Conservation (phyloP, 2,797 vertebrate species). For the Podargus strigoides region DNA sequence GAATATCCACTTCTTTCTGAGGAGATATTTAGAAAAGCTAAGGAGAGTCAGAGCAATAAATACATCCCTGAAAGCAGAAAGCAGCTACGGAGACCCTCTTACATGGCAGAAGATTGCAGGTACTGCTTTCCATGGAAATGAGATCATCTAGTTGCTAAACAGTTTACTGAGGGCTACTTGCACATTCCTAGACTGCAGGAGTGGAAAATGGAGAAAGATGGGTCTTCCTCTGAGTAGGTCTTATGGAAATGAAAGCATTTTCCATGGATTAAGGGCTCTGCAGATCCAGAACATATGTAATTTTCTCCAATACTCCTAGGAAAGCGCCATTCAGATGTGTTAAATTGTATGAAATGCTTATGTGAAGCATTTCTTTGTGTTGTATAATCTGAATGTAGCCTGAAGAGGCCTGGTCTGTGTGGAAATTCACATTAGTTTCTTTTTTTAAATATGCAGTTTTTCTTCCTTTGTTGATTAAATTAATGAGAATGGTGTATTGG, state of each 20-base stretch:
- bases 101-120: background rate
- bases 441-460: background rate
- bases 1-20: background rate
- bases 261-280: slow-evolving; percentile 26
- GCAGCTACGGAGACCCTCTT: background rate
- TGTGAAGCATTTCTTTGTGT: background rate
- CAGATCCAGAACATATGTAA: slow-evolving; percentile 18
- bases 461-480: background rate
- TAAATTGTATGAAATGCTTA: background rate
- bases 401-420: background rate
- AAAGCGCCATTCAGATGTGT: background rate
- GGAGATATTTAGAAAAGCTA: background rate
- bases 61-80: background rate
- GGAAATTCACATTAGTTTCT: background rate
- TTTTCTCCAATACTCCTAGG: background rate
- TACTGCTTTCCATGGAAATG: slow-evolving; percentile 17
- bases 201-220: slow-evolving; percentile 28
- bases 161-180: slow-evolving; percentile 14
- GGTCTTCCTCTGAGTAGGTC: background rate
- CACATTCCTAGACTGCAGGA: background rate
- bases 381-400: background rate
- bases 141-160: slow-evolving; percentile 41
- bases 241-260: slow-evolving; percentile 27
- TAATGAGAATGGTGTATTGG: background rate
- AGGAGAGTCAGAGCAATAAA: background rate